Conservation (phyloP, 1,140 invertebrate species). For the Diorhabda sublineata region DNA sequence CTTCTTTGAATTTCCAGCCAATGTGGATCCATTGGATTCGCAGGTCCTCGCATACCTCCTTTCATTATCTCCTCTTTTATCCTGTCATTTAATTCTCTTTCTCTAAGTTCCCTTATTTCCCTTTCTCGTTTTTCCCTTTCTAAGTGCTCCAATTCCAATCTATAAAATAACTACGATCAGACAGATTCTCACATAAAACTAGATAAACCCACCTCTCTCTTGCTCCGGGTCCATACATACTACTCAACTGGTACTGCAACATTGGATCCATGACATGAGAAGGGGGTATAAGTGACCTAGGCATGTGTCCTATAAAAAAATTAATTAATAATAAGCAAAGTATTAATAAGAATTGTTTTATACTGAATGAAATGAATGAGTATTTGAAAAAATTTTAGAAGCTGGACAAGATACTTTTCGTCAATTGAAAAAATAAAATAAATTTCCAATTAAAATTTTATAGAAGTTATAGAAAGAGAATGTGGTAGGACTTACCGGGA, state of each 20-base stretch:
- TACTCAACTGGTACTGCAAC: conserved; percentile 65
- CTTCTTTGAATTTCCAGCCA: conserved; percentile 69
- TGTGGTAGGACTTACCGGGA: conserved; percentile 47
- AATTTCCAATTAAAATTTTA: too few species aligned
- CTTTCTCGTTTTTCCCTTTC: conserved; percentile 80
- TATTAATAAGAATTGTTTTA: too few species aligned
- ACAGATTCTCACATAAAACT: background rate
- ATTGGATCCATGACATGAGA: conserved; percentile 71
- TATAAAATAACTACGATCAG: background rate
- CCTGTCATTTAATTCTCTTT: conserved; percentile 73
- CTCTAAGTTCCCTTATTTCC: conserved; percentile 78
- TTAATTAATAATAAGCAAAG: background rate
- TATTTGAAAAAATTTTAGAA: too few species aligned
- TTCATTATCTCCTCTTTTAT: conserved; percentile 82
- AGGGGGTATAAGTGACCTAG: conserved; percentile 50
- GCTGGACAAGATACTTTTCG: background rate
- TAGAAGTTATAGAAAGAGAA: background rate
- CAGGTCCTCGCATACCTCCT: conserved; percentile 49
- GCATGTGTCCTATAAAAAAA: conserved; percentile 37
- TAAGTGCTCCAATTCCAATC: conserved; percentile 72
- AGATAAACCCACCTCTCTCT: conserved; percentile 57
- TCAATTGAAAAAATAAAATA: background rate
- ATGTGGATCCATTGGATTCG: conserved; percentile 76
- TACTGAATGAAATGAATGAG: too few species aligned
- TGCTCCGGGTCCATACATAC: conserved; percentile 70